Evolutionary conservation across 2,113 vertebrate genomes (phyloP).

Genomic region (Aegypius monachus): DNA sequence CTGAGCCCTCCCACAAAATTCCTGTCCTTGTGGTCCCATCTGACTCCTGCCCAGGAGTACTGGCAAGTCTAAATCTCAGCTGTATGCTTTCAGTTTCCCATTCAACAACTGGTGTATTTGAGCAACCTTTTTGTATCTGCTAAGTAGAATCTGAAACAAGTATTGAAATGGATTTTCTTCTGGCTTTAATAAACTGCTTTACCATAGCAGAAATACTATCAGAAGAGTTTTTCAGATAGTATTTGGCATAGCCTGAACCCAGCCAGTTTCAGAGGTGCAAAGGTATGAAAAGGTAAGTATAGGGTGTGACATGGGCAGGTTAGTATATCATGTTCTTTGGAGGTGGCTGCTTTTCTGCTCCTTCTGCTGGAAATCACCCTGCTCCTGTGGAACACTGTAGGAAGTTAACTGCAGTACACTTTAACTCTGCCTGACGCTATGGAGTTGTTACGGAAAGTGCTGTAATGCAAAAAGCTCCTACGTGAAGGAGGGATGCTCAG

Average conservation of each 20-base stretch:
- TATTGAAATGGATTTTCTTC: not conserved
- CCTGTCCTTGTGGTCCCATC: not conserved
- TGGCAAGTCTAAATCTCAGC: not conserved
- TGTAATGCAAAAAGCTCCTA: not conserved
- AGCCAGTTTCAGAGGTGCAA: not conserved
- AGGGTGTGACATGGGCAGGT: not conserved
- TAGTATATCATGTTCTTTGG: not conserved
- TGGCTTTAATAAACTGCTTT: not conserved
- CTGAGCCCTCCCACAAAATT: not conserved
- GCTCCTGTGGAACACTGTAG: not conserved
- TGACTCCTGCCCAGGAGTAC: not conserved
- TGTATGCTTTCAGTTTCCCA: not conserved
- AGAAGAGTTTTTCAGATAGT: not conserved
- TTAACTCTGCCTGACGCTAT: not conserved
- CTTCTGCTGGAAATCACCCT: not conserved
- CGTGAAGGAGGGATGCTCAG: rapidly evolving
- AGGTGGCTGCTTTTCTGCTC: not conserved
- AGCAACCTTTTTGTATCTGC: not conserved
- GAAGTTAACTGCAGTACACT: not conserved
- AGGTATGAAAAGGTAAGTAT: not conserved
- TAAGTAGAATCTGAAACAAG: not conserved
- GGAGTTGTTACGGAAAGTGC: not conserved
- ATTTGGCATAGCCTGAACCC: not conserved
- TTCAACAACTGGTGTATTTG: not conserved
- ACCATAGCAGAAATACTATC: not conserved